These are phyloP conservation scores for Poecilus cupreus DNA, from an alignment of 2,888 invertebrate species.

Conservation along the genomic window DNA sequence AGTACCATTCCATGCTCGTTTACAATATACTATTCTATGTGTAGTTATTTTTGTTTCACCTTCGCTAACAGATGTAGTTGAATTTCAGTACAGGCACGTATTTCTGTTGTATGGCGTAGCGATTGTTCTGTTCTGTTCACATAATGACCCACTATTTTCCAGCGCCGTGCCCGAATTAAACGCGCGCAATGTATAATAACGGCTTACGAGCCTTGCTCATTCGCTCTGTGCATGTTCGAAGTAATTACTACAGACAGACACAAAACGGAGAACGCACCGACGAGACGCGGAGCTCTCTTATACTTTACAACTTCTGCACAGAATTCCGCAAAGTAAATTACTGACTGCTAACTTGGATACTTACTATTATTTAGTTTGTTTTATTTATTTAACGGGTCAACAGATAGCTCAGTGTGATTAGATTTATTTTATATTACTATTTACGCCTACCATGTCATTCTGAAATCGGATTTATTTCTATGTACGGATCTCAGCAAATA, in stretches of 20 bases:
- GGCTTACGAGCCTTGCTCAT: slow-evolving; percentile 17
- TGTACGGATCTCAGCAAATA: too few relatives aligned
- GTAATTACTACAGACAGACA: background rate
- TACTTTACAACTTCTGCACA: too few relatives aligned
- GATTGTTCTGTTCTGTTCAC: slow-evolving; percentile 19
- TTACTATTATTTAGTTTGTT: too few relatives aligned
- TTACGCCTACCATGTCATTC: too few relatives aligned
- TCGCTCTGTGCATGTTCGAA: background rate
- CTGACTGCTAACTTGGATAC: too few relatives aligned
- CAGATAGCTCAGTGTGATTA: too few relatives aligned
- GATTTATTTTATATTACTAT: too few relatives aligned
- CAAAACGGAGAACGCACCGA: background rate
- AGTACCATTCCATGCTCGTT: too few relatives aligned
- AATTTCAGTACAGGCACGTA: background rate
- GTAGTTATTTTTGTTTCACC: background rate
- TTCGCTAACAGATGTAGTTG: background rate
- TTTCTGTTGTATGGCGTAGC: background rate
- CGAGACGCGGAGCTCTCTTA: too few relatives aligned
- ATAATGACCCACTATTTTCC: slow-evolving; percentile 56
- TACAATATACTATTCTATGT: too few relatives aligned
- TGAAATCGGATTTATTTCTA: too few relatives aligned
- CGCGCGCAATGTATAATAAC: slow-evolving; percentile 53
- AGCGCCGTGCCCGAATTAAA: slow-evolving; percentile 50
- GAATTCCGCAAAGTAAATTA: background rate
- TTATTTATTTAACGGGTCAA: too few relatives aligned